phyloP scores from a whole-genome alignment of 2,113 vertebrate genomes.

The Labrus mixtus region DNA sequence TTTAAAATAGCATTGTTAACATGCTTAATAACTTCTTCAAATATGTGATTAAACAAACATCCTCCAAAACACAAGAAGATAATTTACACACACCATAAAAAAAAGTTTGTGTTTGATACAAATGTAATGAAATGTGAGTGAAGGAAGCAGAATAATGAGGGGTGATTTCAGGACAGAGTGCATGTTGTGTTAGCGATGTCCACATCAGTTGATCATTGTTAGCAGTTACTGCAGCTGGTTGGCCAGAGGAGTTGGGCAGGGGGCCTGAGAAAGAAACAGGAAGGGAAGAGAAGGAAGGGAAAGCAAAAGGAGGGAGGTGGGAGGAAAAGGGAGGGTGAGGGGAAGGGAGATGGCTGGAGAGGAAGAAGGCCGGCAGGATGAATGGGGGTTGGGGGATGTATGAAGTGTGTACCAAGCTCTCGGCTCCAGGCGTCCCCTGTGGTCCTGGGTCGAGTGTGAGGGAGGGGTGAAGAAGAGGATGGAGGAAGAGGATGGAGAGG shows the following conservation, averaged over 20 bases:
- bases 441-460: slow-evolving; percentile 87
- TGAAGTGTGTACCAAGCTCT: slow-evolving; percentile 85
- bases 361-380: slow-evolving; percentile 60
- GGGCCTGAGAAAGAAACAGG: slow-evolving; percentile 47
- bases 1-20: slow-evolving; percentile 11
- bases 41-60: slow-evolving; percentile 19
- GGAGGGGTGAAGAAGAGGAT: slow-evolving; percentile 81
- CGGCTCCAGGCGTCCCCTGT: slow-evolving; percentile 87
- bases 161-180: slow-evolving; percentile 13
- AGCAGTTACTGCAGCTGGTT: slow-evolving; percentile 38
- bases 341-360: slow-evolving; percentile 77
- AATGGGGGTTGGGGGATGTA: slow-evolving; percentile 16
- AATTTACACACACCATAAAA: neutral
- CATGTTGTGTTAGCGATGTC: slow-evolving; percentile 4
- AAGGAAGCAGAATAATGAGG: slow-evolving; percentile 10
- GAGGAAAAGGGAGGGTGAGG: slow-evolving; percentile 67
- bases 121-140: slow-evolving; percentile 5
- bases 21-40: slow-evolving; percentile 20
- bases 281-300: slow-evolving; percentile 36
- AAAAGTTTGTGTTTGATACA: neutral
- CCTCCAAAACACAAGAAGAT: neutral
- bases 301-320: neutral
- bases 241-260: neutral
- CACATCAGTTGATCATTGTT: slow-evolving; percentile 42
- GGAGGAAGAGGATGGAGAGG: slow-evolving; percentile 52